Conservation (phyloP, 2,888 invertebrate genomes). For the Cerastoderma edule region DNA sequence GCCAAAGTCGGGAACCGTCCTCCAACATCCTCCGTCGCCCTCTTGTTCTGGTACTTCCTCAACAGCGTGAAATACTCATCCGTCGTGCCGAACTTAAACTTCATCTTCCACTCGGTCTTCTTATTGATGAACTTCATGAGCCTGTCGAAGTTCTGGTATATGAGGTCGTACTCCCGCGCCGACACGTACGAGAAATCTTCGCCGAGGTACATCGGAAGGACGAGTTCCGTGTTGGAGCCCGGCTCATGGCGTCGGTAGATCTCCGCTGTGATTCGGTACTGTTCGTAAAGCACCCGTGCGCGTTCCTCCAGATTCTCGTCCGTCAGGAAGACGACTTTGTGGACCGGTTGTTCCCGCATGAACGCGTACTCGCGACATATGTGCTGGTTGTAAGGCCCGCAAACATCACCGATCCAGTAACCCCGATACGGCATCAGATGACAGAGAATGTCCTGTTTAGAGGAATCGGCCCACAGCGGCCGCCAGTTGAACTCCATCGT, state of each 20-base stretch:
- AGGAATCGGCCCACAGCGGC: conserved; percentile 87
- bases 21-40: conserved; percentile 87
- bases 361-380: conserved; percentile 85
- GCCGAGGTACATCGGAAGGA: conserved; percentile 94
- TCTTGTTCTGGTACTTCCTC: conserved; percentile 54
- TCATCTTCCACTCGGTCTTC: conserved; percentile 87
- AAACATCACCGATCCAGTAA: conserved; percentile 97
- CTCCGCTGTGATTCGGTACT: conserved; percentile 95
- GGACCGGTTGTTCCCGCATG: conserved; percentile 88
- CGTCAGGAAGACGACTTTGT: conserved; percentile 92
- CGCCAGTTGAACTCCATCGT: conserved; percentile 95
- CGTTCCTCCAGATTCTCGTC: conserved; percentile 93
- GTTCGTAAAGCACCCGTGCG: conserved; percentile 92
- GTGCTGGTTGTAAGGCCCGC: conserved; percentile 94
- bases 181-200: conserved; percentile 98
- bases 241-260: conserved; percentile 86
- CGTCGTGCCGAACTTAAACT: conserved; percentile 90
- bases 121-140: conserved; percentile 95
- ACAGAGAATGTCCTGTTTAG: conserved; percentile 88
- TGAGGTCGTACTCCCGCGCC: conserved; percentile 95
- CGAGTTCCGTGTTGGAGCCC: conserved; percentile 19
- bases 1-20: conserved; percentile 88
- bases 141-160: conserved; percentile 94
- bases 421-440: conserved; percentile 98
- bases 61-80: conserved; percentile 93